Conservation (phyloP, 1,140 invertebrate genomes). For the Lysiphlebus fabarum region DNA sequence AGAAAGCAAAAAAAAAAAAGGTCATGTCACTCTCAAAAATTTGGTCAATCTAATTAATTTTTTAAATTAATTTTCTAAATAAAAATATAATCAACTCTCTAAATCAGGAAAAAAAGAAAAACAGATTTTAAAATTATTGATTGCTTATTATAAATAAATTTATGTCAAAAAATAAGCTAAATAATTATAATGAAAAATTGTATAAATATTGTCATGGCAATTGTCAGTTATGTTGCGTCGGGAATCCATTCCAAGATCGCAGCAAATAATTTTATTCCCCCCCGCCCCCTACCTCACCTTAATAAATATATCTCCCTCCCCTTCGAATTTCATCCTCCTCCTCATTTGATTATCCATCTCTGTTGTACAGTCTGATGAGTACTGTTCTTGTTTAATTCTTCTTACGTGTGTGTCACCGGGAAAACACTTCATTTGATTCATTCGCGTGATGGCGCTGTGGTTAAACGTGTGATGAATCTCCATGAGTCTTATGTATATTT, state of each 20-base stretch:
- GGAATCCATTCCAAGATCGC: constrained; percentile 24
- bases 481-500: constrained; percentile 29
- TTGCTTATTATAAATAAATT: too few relatives aligned
- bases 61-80: background rate
- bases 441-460: constrained; percentile 44
- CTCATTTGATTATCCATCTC: constrained; percentile 6
- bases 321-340: constrained; percentile 6
- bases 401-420: constrained; percentile 51
- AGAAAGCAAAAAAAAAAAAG: constrained; percentile 22
- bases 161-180: background rate
- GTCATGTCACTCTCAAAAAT: background rate
- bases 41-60: background rate
- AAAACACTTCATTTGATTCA: constrained; percentile 56
- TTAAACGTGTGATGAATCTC: constrained; percentile 48
- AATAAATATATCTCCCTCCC: background rate
- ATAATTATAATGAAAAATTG: background rate
- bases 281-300: background rate
- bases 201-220: background rate
- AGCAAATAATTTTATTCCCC: constrained; percentile 20
- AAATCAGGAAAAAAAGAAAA: background rate
- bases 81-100: background rate
- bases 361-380: constrained; percentile 19
- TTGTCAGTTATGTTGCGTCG: constrained; percentile 9
- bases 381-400: background rate
- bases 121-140: background rate